These are phyloP conservation scores for Callyntrura guangdongensis DNA, from an alignment of 2,888 invertebrate species.

Conservation along the genomic window DNA sequence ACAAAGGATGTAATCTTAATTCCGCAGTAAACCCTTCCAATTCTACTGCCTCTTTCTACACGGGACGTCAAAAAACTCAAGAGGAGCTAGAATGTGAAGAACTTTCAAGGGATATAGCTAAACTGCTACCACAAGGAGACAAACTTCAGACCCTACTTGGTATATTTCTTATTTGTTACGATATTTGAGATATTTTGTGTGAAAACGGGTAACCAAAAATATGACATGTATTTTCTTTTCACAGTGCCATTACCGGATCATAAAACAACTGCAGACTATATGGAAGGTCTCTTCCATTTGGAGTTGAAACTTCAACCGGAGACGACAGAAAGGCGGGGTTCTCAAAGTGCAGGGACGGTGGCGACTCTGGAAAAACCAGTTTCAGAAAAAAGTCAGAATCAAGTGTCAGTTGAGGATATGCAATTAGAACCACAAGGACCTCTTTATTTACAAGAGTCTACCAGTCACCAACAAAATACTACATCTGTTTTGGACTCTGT, in stretches of 20 bases:
- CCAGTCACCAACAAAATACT: conserved; percentile 71
- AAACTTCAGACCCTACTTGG: conserved; percentile 90
- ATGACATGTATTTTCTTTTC: conserved; percentile 80
- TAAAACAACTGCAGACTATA: conserved; percentile 90
- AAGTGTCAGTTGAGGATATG: conserved; percentile 17
- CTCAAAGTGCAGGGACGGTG: conserved; percentile 20
- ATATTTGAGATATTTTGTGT: no score
- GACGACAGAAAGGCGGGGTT: conserved; percentile 69
- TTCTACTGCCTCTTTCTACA: conserved; percentile 84
- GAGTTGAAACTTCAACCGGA: conserved; percentile 81
- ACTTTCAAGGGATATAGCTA: conserved; percentile 87
- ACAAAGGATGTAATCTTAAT: conserved; percentile 37
- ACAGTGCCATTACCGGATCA: conserved; percentile 89
- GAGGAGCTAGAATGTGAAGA: conserved; percentile 94
- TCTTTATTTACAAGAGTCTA: not conserved
- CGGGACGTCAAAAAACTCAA: conserved; percentile 88
- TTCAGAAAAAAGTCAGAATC: conserved; percentile 26
- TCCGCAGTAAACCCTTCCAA: conserved; percentile 82
- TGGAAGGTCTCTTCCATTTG: conserved; percentile 88
- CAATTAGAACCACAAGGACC: conserved; percentile 4
- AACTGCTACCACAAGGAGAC: conserved; percentile 87
- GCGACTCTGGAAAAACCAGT: conserved; percentile 1
- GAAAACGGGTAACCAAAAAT: no score
- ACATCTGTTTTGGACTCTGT: conserved; percentile 14
- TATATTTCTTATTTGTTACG: conserved; percentile 85